Conservation (phyloP, 2,888 invertebrate genomes). For the Dysmachus trigonus region DNA sequence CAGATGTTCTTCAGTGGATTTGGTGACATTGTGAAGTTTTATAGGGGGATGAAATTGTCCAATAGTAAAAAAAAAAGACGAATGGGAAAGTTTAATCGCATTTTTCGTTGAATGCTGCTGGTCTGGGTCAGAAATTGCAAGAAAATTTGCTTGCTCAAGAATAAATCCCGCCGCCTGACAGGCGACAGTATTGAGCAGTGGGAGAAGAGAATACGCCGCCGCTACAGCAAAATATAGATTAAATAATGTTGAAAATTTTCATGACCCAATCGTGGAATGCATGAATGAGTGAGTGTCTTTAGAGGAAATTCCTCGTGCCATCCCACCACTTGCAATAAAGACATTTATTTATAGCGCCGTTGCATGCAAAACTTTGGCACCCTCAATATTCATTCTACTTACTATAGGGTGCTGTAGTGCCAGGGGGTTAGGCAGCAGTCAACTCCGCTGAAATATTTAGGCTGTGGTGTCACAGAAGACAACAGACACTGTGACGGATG, state of each 20-base stretch:
- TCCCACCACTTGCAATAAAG: neutral
- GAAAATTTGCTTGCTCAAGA: neutral
- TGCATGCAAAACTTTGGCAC: neutral
- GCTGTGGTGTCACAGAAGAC: neutral
- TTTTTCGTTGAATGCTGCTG: neutral
- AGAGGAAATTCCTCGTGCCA: neutral
- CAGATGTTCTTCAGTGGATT: too few species aligned
- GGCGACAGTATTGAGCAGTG: neutral
- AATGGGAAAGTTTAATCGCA: neutral
- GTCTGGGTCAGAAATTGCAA: neutral
- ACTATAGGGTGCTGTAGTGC: neutral
- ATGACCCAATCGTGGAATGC: neutral
- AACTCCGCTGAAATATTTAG: neutral
- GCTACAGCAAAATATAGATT: neutral
- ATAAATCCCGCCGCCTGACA: neutral
- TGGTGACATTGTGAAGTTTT: too few species aligned
- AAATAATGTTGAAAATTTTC: neutral
- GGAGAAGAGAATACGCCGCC: neutral
- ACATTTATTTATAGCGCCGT: neutral
- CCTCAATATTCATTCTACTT: neutral
- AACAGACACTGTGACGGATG: neutral
- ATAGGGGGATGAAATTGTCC: neutral
- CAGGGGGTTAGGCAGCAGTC: neutral
- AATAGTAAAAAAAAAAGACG: neutral
- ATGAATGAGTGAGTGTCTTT: neutral